Evolutionary conservation across 1,140 invertebrate genomes (phyloP), one percentile per base, ranked within the genome.

Genomic region (Trachymyrmex septentrionalis): DNA sequence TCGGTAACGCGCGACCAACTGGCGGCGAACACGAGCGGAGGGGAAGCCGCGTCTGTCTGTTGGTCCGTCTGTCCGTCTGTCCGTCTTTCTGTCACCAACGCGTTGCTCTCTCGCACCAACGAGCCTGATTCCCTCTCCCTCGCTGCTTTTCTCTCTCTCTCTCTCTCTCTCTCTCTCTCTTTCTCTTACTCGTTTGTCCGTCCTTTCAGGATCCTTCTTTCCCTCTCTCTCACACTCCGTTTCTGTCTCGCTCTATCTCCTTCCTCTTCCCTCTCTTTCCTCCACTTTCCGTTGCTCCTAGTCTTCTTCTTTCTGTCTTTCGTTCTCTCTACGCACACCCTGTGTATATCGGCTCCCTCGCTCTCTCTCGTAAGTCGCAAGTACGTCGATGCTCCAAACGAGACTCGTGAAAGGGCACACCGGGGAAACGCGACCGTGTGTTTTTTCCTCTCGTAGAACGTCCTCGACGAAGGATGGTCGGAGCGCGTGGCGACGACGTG

Each of bases 1-100:
- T 93, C 91, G 92, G 92, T 88, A 93, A 92, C 93, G 92, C 92
- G 90, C 92, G 88, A 92, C 88, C 90, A 89, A 93, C 92, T 92
- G 88, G 85, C 88, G 80, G 50, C 86, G 89, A 84, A 76, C 71
- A 66, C 64, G 71, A 69, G 66, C 86, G 85, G 66, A 76, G 85
- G 80, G 88, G 82, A 88, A 87, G 86, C 86, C 73, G 89, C 91
- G 88, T 80, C 82, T 71, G 91, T 86, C 86, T 86, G 88, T 87
- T 86, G 61, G 86, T 87, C 88, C 38, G 82, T 90, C 80, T 19
- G 86, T 87, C 88, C 38, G 82, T 90, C 80, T 19, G 55, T 57
- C 55, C 86, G 86, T 92, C 92, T 92, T 92, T 92, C 92, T 89
- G 88, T 91, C 91, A 92, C 92, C 88, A 86, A 63, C 57, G 53